Base-by-base conservation (phyloP, 2,888 invertebrate genomes). In the Hipparchia sbordonii region DNA sequence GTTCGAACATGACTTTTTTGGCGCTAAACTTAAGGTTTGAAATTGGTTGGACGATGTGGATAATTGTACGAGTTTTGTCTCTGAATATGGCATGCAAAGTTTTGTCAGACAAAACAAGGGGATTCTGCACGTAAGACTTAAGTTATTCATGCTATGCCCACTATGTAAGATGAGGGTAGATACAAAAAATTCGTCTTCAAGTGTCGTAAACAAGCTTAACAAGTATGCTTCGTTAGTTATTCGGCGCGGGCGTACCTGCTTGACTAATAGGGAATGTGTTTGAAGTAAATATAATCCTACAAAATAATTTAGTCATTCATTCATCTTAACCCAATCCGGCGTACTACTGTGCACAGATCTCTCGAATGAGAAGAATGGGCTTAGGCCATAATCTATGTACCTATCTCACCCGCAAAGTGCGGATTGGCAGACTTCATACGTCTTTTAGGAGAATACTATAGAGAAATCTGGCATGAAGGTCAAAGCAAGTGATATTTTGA, bases 91-190 rank as follows among this genome's bases (percentile, higher is more conserved):
- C 39, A 70, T 65, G 72, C 63, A 62, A 72, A 68, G 69, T 74
- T 72, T 65, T 67, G 63, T 72, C 70, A 71, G 61, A 63, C 67
- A 72, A 71, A 74, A 72, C 69, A 75, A 72, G 72, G 73, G 67
- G 59, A 69, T 63, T 70, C 63, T 70, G 45, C 48, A 63, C 56
- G 70, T 77, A 74, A 77, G 70, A 63, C 60, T 68, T 75, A 75
- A 77, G 67, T 75, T 77, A 77, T 77, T 77, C 75, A 77, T 66
- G 72, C 57, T 52, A 60, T 63, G 73, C 71, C 75, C 74, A 75
- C 73, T 74, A 68, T 73, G 66, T 52, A 71, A 70, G 71, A 75
- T 75, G 71, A 75, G 75, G 69, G 71, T 71, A 63, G 65, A 9
- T 33, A 65, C 68, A 70, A 67, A 73, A 74, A 75, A 70, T 61